Percentiles rank a stretch among this genome's conserved stretches.
Conservation (phyloP, 2,113 vertebrate genomes). For the Scortum barcoo region DNA sequence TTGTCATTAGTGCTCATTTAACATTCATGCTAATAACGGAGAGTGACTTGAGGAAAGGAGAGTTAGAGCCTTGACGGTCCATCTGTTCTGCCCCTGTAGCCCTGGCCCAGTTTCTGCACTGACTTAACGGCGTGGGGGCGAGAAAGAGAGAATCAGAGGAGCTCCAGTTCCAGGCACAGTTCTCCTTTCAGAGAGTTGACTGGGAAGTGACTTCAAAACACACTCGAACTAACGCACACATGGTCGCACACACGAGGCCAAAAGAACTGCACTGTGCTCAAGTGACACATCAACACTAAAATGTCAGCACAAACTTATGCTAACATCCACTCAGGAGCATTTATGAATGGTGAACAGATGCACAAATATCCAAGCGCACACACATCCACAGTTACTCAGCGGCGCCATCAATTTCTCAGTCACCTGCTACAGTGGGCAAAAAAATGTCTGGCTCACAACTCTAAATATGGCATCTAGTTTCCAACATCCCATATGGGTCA, state of each 20-base stretch:
- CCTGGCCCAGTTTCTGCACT: slow-evolving; percentile 56
- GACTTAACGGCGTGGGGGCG: slow-evolving; percentile 15
- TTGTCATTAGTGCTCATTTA: slow-evolving; percentile 43
- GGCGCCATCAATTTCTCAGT: slow-evolving; percentile 39
- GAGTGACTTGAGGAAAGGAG: slow-evolving; percentile 31
- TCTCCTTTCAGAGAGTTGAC: slow-evolving; percentile 15
- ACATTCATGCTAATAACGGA: slow-evolving; percentile 46
- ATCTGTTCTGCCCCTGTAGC: slow-evolving; percentile 65
- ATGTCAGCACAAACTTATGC: background rate
- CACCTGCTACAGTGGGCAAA: slow-evolving; percentile 34
- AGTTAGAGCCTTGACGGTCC: slow-evolving; percentile 38
- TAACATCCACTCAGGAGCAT: background rate
- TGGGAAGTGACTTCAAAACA: slow-evolving; percentile 3
- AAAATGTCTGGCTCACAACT: slow-evolving; percentile 30
- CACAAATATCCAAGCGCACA: background rate
- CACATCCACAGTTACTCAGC: slow-evolving; percentile 8
- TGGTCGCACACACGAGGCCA: background rate
- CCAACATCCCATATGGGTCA: slow-evolving; percentile 59
- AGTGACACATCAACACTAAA: background rate
- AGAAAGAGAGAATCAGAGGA: slow-evolving; percentile 32
- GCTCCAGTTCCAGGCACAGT: slow-evolving; percentile 21
- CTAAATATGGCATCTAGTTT: slow-evolving; percentile 69
- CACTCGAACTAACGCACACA: slow-evolving; percentile 7
- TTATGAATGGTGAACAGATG: background rate
- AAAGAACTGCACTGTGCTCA: background rate